phyloP scores from a whole-genome alignment of 2,797 vertebrate genomes.

The Pteronotus mesoamericanus region DNA sequence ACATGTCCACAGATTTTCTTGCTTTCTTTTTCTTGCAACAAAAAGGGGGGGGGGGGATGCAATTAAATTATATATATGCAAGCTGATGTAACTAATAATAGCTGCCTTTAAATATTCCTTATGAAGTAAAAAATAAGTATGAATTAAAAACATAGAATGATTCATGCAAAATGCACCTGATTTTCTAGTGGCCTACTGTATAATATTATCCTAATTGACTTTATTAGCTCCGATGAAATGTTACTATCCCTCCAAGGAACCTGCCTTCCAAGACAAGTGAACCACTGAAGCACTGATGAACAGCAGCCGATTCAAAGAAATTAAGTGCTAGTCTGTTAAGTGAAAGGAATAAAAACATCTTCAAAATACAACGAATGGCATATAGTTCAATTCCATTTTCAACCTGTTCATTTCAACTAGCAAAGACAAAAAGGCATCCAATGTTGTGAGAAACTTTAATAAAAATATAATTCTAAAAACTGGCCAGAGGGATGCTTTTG shows the following conservation, averaged over 20 bases:
- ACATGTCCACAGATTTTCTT: constrained; percentile 40
- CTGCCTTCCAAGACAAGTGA: constrained; percentile 52
- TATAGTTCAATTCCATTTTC: constrained; percentile 54
- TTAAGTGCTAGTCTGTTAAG: constrained; percentile 73
- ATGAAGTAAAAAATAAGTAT: neutral
- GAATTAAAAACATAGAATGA: constrained; percentile 59
- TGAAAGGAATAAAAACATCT: constrained; percentile 64
- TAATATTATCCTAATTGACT: constrained; percentile 67
- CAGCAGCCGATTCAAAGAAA: constrained; percentile 64
- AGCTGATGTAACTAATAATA: neutral
- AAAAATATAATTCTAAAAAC: constrained; percentile 34
- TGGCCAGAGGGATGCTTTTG: constrained; percentile 54
- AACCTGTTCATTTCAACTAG: constrained; percentile 55
- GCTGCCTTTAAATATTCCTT: neutral
- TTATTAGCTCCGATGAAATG: constrained; percentile 58
- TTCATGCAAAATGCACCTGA: constrained; percentile 66
- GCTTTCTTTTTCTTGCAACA: neutral
- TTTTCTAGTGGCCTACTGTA: constrained; percentile 56
- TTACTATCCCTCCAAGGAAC: constrained; percentile 56
- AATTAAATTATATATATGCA: neutral
- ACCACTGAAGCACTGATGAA: constrained; percentile 35
- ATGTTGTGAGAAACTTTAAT: constrained; percentile 38
- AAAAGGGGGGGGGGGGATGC: neutral
- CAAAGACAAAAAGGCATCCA: neutral
- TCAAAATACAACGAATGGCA: constrained; percentile 54